A percentile compares a stretch with the other conserved stretches of the same genome.
Conservation (phyloP, 2,113 vertebrate genomes). For the Sardina pilchardus region DNA sequence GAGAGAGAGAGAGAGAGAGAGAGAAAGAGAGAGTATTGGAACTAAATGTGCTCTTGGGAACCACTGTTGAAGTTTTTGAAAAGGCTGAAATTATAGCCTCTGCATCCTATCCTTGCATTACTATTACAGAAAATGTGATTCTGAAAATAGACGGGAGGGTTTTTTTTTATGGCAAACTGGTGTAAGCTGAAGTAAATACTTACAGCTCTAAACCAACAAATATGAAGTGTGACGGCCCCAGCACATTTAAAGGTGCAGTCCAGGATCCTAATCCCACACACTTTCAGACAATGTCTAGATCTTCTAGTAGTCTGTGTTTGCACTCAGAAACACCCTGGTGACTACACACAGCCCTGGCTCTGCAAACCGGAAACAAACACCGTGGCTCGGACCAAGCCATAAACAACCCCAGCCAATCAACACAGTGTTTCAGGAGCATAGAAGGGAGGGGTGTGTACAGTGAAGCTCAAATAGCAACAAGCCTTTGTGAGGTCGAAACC, state of each 20-base stretch:
- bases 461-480: neutral
- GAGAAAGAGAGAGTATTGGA: constrained; percentile 36
- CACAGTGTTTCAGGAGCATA: neutral
- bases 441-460: neutral
- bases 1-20: neutral
- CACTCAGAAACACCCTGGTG: too few relatives aligned
- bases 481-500: neutral
- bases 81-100: constrained; percentile 58
- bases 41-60: constrained; percentile 38
- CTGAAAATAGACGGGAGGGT: constrained; percentile 55
- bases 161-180: constrained; percentile 53
- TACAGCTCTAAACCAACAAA: constrained; percentile 3
- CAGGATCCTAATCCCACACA: neutral
- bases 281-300: neutral
- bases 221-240: neutral
- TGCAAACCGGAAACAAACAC: too few relatives aligned
- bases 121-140: constrained; percentile 54
- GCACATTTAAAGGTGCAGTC: neutral
- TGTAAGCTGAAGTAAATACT: constrained; percentile 46
- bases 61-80: constrained; percentile 36
- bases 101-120: constrained; percentile 45
- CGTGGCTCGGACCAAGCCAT: neutral
- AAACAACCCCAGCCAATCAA: neutral
- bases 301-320: neutral
- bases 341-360: too few relatives aligned